phyloP scores from a whole-genome alignment of 2,888 invertebrate genomes.

The Eupithecia subfuscata region DNA sequence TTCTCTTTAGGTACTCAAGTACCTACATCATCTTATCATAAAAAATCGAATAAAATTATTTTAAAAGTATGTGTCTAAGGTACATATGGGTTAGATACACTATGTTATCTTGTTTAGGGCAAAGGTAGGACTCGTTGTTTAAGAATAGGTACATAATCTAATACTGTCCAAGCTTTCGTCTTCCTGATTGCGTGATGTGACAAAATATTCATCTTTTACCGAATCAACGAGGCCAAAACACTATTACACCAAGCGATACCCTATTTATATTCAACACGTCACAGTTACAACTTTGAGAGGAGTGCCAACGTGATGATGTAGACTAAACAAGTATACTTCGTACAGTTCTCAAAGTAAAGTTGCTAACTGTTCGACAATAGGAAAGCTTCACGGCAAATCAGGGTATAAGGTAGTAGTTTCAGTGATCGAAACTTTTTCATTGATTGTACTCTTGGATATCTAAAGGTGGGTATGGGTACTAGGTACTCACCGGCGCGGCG shows the following conservation, averaged over 20 bases:
- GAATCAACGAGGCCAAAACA: not conserved
- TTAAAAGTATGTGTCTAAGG: too few species aligned
- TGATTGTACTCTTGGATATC: not conserved
- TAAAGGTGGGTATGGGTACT: not conserved
- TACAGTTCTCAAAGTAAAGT: slow-evolving; percentile 1
- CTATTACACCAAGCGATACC: not conserved
- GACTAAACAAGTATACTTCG: slow-evolving; percentile 8
- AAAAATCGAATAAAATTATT: too few species aligned
- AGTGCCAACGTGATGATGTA: slow-evolving; percentile 23
- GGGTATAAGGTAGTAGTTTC: slow-evolving; percentile 8
- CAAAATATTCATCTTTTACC: not conserved
- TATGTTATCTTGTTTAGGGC: too few species aligned
- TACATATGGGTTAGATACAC: too few species aligned
- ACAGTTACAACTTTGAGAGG: slow-evolving; percentile 20
- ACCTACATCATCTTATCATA: too few species aligned
- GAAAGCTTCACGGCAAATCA: not conserved
- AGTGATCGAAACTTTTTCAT: not conserved
- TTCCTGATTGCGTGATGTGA: not conserved
- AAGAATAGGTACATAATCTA: too few species aligned
- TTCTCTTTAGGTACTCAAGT: too few species aligned
- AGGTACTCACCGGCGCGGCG: too few species aligned
- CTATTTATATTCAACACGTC: slow-evolving; percentile 25
- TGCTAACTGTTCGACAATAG: not conserved
- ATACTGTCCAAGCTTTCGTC: not conserved
- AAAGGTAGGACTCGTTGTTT: too few species aligned